Base-by-base conservation (phyloP, 2,888 invertebrate species). In the Gastracanthus pulcherrimus region DNA sequence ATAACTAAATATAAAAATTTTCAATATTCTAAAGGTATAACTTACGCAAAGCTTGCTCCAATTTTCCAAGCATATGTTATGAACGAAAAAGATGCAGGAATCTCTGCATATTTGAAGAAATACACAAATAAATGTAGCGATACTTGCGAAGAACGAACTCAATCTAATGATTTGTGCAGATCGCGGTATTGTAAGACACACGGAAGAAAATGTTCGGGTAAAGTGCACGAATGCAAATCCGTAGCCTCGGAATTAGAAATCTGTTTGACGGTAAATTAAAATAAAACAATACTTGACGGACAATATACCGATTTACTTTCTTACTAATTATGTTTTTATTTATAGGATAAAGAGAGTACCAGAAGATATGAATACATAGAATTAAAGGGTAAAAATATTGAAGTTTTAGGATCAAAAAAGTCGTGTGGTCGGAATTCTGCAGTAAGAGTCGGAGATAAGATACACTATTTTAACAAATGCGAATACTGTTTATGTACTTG, bases 401-500 rank as follows among this genome's bases (percentile, higher is more conserved):
- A 60, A 29, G 19, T 60, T 31, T 29, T 60, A 16, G 51, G 51
- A 41, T 41, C 16, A 6, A 41, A 71, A 3, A 38, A 29, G 0
- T 13, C 36, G 0, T 71, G 58, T n/a, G 5, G n/a, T 7, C 7
- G 16, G 6, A 41, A 55, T 5, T 29, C 38, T 58, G 48, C 29
- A 23, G 9, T 70, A 0, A 23, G 7, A 6, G 13, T 51, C 3
- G 7, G 7, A 3, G 7, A 51, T 19, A 19, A n/a, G 51, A 31
- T 2, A 4, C 31, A 11, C 19, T n/a, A 7, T 2, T 0, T 34
- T 19, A 16, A n/a, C 1, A 7, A 6, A 45, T 45, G 58, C 13
- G 26, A 36, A 31, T n/a, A 19, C 7, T 72, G 72, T n/a, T 29
- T 72, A 5, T 72, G 72, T 19, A 72, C 19, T 45, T 74, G 74